phyloP scores from a whole-genome alignment of 2,797 vertebrate species.

The Xiphophorus birchmanni region DNA sequence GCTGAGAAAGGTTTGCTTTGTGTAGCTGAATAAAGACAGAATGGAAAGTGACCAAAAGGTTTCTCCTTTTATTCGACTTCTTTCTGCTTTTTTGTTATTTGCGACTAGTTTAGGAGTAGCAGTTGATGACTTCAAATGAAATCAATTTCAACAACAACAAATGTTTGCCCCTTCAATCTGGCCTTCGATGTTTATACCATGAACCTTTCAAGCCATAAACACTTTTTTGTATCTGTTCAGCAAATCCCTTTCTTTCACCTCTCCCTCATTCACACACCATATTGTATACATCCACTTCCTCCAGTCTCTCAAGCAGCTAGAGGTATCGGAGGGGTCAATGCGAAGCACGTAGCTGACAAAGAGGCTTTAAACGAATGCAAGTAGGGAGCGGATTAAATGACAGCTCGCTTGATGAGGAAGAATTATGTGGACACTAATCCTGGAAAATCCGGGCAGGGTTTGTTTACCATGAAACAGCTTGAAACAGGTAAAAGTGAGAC shows the following conservation, averaged over 20 bases:
- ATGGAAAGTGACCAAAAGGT: conserved; percentile 22
- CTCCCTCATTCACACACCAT: not conserved
- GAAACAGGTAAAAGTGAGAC: conserved; percentile 50
- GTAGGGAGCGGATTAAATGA: conserved; percentile 52
- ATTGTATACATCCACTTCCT: not conserved
- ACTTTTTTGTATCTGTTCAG: conserved; percentile 64
- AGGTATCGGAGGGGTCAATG: conserved; percentile 52
- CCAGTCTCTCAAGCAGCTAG: not conserved
- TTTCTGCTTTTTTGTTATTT: conserved; percentile 46
- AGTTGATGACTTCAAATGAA: conserved; percentile 71
- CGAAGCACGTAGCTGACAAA: conserved; percentile 34
- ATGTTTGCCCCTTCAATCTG: conserved; percentile 54
- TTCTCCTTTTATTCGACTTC: conserved; percentile 15
- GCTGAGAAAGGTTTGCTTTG: conserved; percentile 1
- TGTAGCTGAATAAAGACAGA: conserved; percentile 8
- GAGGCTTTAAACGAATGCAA: conserved; percentile 41
- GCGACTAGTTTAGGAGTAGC: conserved; percentile 36
- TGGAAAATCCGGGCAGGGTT: conserved; percentile 51
- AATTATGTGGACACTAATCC: conserved; percentile 56
- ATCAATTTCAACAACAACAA: conserved; percentile 64
- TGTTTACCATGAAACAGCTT: conserved; percentile 39
- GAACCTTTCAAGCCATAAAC: conserved; percentile 52
- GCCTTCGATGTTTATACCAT: conserved; percentile 46
- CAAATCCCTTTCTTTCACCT: conserved; percentile 1
- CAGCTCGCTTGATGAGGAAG: conserved; percentile 35